These are phyloP conservation scores for Circaetus gallicus DNA, from an alignment of 2,113 vertebrate species.

Conservation along the genomic window DNA sequence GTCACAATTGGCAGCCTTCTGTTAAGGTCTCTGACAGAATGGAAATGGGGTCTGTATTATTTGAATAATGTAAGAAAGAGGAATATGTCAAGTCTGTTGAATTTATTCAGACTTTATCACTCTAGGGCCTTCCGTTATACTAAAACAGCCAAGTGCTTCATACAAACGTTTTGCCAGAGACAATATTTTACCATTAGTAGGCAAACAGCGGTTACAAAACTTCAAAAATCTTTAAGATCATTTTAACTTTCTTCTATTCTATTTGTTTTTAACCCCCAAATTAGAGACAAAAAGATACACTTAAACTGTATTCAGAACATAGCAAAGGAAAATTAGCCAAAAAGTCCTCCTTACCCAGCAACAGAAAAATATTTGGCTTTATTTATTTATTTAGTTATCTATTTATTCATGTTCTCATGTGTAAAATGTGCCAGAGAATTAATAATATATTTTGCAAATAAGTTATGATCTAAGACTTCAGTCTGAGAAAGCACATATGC, in stretches of 20 bases:
- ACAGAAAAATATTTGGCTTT: background rate
- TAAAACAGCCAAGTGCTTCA: background rate
- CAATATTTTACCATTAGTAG: background rate
- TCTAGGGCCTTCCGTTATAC: background rate
- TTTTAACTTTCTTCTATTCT: background rate
- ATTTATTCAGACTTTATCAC: constrained; percentile 1
- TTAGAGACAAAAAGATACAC: background rate
- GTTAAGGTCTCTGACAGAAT: constrained; percentile 11
- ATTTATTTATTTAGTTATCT: background rate
- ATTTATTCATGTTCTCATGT: background rate
- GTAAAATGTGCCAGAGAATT: background rate
- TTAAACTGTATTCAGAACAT: background rate
- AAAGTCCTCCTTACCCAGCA: background rate
- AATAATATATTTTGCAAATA: constrained; percentile 26
- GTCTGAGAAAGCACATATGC: background rate
- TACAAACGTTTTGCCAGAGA: background rate
- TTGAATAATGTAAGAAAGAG: background rate
- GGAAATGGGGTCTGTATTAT: background rate
- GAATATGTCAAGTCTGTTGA: background rate
- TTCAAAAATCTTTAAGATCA: background rate
- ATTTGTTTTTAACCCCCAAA: background rate
- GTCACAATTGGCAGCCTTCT: constrained; percentile 32
- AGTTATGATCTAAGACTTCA: background rate
- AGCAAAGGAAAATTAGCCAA: background rate
- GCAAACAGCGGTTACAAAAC: background rate